These are phyloP conservation scores for Neodiprion fabricii DNA, from an alignment of 1,140 invertebrate genomes.

Conservation along the genomic window DNA sequence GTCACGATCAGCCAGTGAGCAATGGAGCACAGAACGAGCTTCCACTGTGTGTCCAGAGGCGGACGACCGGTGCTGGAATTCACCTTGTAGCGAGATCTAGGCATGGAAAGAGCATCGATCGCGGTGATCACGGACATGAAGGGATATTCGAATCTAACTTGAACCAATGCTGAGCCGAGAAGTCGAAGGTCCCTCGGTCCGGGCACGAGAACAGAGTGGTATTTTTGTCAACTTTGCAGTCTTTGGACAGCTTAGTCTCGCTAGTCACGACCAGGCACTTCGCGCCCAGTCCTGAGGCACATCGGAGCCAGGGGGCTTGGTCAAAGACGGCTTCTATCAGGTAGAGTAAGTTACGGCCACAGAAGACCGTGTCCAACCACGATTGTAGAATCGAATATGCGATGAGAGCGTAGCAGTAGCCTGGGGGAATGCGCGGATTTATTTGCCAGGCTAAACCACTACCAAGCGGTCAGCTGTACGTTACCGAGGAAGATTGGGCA, in stretches of 20 bases:
- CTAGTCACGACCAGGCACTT: neutral
- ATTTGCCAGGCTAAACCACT: neutral
- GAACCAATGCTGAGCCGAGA: constrained; percentile 3
- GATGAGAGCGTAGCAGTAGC: neutral
- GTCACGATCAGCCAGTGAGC: neutral
- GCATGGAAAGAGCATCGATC: too few species aligned
- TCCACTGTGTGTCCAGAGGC: neutral
- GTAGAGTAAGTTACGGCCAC: neutral
- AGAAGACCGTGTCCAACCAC: neutral
- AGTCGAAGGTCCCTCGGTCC: neutral
- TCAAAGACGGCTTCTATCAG: neutral
- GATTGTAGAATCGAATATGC: neutral
- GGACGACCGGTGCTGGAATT: neutral
- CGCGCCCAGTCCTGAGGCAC: neutral
- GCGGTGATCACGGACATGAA: too few species aligned
- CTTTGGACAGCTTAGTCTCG: neutral
- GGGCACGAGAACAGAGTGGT: neutral
- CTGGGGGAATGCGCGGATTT: neutral
- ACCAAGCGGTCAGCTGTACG: neutral
- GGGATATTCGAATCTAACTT: neutral
- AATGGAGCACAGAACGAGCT: neutral
- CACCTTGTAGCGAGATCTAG: neutral
- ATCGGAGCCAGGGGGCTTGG: neutral
- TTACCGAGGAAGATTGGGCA: neutral
- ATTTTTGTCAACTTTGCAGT: neutral